These are phyloP conservation scores for Tillus elongatus DNA, from an alignment of 2,888 invertebrate species.

Conservation along the genomic window DNA sequence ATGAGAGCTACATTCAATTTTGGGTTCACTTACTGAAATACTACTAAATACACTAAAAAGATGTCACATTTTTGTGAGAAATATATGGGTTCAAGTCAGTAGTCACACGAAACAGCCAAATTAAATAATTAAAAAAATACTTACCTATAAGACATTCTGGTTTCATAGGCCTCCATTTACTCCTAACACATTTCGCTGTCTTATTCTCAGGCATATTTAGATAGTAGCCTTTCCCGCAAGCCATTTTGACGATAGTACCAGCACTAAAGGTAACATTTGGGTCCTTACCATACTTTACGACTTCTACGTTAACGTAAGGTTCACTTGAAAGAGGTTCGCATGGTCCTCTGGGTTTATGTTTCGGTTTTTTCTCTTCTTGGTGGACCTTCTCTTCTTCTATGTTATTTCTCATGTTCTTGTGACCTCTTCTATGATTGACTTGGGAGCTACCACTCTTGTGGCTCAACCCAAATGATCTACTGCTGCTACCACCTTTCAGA, in stretches of 20 bases:
- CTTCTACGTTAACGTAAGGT: conserved; percentile 58
- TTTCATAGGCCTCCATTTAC: conserved; percentile 75
- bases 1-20: too few species aligned
- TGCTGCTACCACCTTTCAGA: conserved; percentile 34
- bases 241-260: conserved; percentile 66
- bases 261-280: conserved; percentile 64
- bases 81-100: too few species aligned
- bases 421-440: conserved; percentile 29
- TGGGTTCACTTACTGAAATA: too few species aligned
- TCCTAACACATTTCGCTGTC: conserved; percentile 72
- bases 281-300: conserved; percentile 61
- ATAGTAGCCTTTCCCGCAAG: conserved; percentile 69
- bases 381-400: conserved; percentile 21
- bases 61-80: too few species aligned
- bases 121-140: conserved; percentile 31
- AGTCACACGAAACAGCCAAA: too few species aligned
- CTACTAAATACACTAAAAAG: too few species aligned
- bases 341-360: conserved; percentile 39
- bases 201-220: conserved; percentile 63
- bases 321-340: conserved; percentile 60
- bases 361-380: conserved; percentile 30
- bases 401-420: conserved; percentile 25
- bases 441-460: conserved; percentile 32
- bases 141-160: conserved; percentile 74
- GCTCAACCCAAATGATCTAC: conserved; percentile 32